Conservation (phyloP, 2,113 vertebrate genomes). For the Bostrychus sinensis region DNA sequence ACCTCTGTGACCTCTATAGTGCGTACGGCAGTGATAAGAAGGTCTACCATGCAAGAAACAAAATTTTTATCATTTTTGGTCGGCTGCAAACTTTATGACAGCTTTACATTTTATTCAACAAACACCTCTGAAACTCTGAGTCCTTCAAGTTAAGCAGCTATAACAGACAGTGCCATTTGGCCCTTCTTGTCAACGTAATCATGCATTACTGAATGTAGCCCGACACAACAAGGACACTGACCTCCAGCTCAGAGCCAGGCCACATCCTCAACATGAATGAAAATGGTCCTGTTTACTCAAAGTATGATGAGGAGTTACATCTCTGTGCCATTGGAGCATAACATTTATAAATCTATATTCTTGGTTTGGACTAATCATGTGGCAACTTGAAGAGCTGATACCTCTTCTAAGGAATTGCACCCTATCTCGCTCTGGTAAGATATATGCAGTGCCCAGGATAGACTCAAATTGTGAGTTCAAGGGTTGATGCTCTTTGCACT, state of each 20-base stretch:
- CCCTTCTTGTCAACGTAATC: neutral
- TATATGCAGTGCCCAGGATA: too few species aligned
- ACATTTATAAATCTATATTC: neutral
- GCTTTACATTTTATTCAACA: neutral
- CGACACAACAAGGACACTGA: neutral
- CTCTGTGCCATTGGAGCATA: neutral
- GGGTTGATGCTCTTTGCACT: too few species aligned
- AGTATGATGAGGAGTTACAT: constrained; percentile 1
- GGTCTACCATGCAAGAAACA: too few species aligned
- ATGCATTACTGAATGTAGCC: neutral
- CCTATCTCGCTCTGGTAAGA: too few species aligned
- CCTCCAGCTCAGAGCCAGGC: neutral
- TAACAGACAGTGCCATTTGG: neutral
- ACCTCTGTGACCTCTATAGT: too few species aligned
- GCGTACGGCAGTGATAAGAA: too few species aligned
- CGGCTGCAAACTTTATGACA: neutral
- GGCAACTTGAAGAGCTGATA: neutral
- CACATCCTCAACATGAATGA: too few species aligned
- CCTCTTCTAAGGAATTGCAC: too few species aligned
- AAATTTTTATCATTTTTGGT: too few species aligned
- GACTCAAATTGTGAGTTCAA: too few species aligned
- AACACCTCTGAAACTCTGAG: neutral
- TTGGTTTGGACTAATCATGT: neutral
- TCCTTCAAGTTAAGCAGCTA: neutral
- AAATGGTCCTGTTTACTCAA: neutral